Conservation (phyloP, 2,113 vertebrate genomes). For the Megaceryle torquata region DNA sequence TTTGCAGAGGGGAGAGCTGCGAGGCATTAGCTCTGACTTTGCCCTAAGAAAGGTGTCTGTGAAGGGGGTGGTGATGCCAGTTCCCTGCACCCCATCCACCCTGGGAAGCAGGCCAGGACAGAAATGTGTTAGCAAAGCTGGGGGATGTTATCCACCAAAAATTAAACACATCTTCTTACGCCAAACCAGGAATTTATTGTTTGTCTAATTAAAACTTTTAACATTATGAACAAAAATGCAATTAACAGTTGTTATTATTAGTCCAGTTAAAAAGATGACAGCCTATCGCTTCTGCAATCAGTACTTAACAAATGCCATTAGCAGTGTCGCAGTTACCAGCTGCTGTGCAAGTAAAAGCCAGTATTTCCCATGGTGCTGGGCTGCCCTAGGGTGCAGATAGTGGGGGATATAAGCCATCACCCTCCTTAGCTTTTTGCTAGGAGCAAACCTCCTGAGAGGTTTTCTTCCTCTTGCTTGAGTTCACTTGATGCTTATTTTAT, state of each 20-base stretch:
- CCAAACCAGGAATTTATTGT: not conserved
- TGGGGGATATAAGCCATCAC: not conserved
- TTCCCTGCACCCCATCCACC: not conserved
- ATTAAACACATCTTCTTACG: not conserved
- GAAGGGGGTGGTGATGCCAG: not conserved
- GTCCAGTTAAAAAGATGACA: not conserved
- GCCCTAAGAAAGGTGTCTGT: not conserved
- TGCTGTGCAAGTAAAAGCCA: not conserved
- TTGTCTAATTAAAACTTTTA: not conserved
- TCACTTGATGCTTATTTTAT: not conserved
- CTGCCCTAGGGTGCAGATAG: not conserved
- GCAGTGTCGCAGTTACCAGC: not conserved
- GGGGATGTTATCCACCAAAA: not conserved
- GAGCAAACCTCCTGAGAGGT: accelerated
- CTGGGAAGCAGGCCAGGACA: not conserved
- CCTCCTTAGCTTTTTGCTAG: not conserved
- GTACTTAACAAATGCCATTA: not conserved
- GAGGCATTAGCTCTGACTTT: not conserved
- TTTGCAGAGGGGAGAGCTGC: not conserved
- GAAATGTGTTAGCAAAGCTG: not conserved
- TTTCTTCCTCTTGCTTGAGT: not conserved
- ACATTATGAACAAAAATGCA: not conserved
- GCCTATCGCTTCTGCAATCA: not conserved
- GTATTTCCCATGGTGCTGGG: not conserved
- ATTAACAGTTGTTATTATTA: not conserved